These are phyloP conservation scores for Chroicocephalus ridibundus DNA, from an alignment of 2,113 vertebrate genomes.

Conservation along the genomic window DNA sequence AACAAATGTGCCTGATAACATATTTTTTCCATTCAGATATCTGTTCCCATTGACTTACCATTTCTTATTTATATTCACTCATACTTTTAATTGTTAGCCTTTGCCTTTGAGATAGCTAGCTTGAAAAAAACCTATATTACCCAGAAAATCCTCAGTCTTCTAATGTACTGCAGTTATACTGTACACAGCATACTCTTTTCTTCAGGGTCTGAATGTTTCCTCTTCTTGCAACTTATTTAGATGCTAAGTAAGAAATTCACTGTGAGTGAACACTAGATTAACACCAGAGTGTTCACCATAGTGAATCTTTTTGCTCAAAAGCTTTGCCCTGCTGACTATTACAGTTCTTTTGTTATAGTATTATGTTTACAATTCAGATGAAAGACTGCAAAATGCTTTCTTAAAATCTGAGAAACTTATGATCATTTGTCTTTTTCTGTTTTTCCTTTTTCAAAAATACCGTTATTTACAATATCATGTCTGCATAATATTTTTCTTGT, in stretches of 20 bases:
- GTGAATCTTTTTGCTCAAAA: background rate
- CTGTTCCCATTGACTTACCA: background rate
- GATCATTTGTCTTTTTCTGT: background rate
- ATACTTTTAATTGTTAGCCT: background rate
- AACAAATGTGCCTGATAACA: background rate
- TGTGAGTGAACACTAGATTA: background rate
- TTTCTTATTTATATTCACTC: background rate
- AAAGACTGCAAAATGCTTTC: background rate
- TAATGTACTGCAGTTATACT: background rate
- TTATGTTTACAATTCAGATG: background rate
- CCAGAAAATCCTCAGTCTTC: background rate
- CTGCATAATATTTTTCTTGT: background rate
- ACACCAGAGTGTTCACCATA: background rate
- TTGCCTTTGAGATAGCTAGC: background rate
- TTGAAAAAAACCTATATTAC: background rate
- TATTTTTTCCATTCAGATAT: background rate
- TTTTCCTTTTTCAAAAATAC: background rate
- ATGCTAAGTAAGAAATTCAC: background rate
- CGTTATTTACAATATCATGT: background rate
- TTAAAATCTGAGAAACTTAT: background rate
- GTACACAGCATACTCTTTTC: fast-evolving
- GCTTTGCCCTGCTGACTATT: background rate
- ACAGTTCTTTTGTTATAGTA: fast-evolving
- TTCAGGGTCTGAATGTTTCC: background rate
- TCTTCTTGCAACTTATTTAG: background rate